Evolutionary conservation across 2,113 vertebrate species (phyloP).

Genomic region (human): DNA sequence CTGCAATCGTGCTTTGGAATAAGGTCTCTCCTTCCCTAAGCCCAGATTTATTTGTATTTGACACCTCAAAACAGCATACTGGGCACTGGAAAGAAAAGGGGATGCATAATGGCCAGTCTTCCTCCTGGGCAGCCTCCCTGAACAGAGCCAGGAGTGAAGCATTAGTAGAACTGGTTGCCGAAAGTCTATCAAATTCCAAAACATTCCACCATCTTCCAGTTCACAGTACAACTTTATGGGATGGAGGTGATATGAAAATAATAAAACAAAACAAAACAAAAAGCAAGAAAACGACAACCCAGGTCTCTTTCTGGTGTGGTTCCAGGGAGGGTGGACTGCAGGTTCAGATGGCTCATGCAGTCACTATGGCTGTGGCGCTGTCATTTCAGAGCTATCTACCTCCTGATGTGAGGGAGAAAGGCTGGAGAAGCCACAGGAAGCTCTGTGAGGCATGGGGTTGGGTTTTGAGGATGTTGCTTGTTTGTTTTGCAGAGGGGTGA

Average conservation of each 20-base stretch:
- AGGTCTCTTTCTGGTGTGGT: not conserved
- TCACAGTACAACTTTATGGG: conserved; percentile 55
- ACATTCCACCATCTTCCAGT: conserved; percentile 40
- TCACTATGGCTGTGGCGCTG: not conserved
- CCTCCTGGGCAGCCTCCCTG: not conserved
- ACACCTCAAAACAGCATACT: not conserved
- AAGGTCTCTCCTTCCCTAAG: not conserved
- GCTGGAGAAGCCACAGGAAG: not conserved
- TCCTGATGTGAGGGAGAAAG: not conserved
- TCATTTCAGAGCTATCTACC: not conserved
- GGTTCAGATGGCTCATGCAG: not conserved
- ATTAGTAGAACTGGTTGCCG: not conserved
- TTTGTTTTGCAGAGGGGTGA: not conserved
- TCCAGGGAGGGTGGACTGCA: not conserved
- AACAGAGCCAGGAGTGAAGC: not conserved
- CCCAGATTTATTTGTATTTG: not conserved
- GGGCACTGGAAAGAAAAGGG: not conserved
- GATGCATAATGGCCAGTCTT: accelerated
- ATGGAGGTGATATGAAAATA: not conserved
- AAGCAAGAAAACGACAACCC: not conserved
- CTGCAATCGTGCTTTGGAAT: not conserved
- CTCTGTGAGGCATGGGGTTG: not conserved
- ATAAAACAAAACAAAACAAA: not conserved
- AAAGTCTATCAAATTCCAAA: not conserved
- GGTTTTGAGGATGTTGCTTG: not conserved